Evolutionary conservation across 1,140 invertebrate genomes (phyloP).

Genomic region (Drosophila pachea): DNA sequence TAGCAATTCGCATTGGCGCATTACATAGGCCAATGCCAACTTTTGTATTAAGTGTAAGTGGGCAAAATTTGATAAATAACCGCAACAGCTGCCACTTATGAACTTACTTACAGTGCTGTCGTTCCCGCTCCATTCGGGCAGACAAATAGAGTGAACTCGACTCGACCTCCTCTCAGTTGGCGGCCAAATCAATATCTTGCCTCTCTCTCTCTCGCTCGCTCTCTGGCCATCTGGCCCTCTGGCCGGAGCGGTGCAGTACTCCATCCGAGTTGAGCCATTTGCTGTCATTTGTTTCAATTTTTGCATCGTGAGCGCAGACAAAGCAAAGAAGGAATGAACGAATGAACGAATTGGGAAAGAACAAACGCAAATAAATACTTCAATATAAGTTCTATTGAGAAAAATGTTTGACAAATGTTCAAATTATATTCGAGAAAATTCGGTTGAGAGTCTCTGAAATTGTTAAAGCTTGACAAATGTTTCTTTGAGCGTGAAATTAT

Average conservation of each 20-base stretch:
- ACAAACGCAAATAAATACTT: constrained; percentile 40
- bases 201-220: no score
- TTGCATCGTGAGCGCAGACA: constrained; percentile 58
- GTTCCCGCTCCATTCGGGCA: neutral
- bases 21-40: constrained; percentile 41
- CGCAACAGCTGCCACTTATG: constrained; percentile 40
- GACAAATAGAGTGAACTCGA: neutral
- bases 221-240: no score
- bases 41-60: constrained; percentile 47
- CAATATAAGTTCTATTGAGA: constrained; percentile 36
- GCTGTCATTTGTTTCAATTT: constrained; percentile 63
- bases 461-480: no score
- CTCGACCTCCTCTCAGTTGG: neutral
- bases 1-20: constrained; percentile 42
- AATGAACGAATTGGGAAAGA: constrained; percentile 26
- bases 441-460: no score
- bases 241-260: neutral
- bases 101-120: constrained; percentile 14
- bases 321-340: constrained; percentile 46
- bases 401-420: constrained; percentile 31
- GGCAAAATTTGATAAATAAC: constrained; percentile 62
- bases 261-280: constrained; percentile 43
- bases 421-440: no score
- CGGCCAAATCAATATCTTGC: constrained; percentile 30
- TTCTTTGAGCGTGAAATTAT: no score